Conservation (phyloP, 2,113 vertebrate species). For the Colinus virginianus region DNA sequence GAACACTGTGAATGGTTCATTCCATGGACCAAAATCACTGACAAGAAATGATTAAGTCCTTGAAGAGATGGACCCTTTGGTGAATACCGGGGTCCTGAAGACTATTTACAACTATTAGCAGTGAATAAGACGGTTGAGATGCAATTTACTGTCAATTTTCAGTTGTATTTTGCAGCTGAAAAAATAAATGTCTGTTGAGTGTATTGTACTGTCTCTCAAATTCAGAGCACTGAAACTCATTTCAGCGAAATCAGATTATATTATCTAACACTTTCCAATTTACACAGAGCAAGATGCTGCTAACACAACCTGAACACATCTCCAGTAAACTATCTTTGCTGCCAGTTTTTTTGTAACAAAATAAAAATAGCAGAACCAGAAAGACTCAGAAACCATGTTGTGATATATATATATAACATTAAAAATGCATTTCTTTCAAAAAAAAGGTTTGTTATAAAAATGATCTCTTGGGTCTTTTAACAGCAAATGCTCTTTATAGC, state of each 20-base stretch:
- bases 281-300: neutral
- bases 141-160: neutral
- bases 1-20: neutral
- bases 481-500: neutral
- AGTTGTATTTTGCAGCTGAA: neutral
- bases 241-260: neutral
- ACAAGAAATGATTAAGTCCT: neutral
- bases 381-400: neutral
- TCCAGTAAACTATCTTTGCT: neutral
- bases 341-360: neutral
- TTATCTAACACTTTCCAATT: constrained; percentile 9
- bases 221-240: neutral
- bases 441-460: neutral
- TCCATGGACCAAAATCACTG: neutral
- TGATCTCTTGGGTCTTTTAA: neutral
- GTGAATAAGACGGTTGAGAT: neutral
- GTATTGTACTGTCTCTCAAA: neutral
- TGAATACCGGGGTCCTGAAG: neutral
- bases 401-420: neutral
- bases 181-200: neutral
- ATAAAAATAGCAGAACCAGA: neutral
- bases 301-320: neutral
- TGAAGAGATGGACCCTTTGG: neutral
- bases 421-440: neutral
- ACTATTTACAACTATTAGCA: neutral